Base-by-base conservation (phyloP, 2,113 vertebrate species). In the Otis tarda region DNA sequence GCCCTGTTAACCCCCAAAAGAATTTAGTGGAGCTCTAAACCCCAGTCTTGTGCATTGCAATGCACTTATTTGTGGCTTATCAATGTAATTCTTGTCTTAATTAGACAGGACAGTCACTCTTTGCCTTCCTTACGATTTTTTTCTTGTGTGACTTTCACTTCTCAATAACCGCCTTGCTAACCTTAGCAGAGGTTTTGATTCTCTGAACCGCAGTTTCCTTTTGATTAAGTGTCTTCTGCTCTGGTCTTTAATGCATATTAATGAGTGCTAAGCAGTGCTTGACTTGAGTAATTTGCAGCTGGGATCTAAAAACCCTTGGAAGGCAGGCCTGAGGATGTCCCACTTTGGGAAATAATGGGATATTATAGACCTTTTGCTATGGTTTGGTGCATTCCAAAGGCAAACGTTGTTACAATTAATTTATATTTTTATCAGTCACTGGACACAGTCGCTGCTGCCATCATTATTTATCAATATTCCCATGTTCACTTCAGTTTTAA, bases 151-250 rank as follows among this genome's bases (percentile, higher is more conserved):
- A 22, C 35, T 97, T 92, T 92, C n/a, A 11, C 49, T 92, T 81
- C 90, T 67, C 57, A 88, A 89, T 37, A 90, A 64, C 43, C 0
- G 0, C 68, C 73, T 89, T 53, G 35, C 79, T 84, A 87, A 79
- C 88, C 86, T 81, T 71, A 92, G 64, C 56, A 60, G 86, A 70
- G 83, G 52, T 90, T 95, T 94, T 80, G 94, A 87, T 89, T 96
- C 92, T 95, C 85, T 67, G 71, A 94, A 92, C 79, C 92, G 49
- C 68, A 12, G 0, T 83, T 96, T 94, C 56, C 85, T 95, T 96
- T 91, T 96, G 95, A 95, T 96, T 94, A 97, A 95, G 87, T 90
- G 92, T 86, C 59, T 93, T 96, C 70, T 93, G 60, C 79, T 93
- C 16, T 45, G 68, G 87, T 93, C 71, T 92, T 96, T 81, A 83